Conservation (phyloP, 2,888 invertebrate genomes). For the Drosophila nigritarsus region DNA sequence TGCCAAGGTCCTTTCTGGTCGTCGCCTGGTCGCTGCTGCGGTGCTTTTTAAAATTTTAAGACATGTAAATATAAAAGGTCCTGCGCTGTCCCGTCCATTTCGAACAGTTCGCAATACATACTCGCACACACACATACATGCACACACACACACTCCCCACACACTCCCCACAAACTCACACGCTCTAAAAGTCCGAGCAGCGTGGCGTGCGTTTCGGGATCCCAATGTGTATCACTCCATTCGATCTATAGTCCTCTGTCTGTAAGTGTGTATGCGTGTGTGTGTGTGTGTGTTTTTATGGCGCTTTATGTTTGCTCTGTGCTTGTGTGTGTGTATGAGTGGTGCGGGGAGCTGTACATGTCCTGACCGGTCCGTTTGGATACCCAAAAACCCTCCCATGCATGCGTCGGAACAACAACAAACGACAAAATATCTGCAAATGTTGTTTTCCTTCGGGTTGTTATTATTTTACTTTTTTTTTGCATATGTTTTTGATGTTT, state of each 20-base stretch:
- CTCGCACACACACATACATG: neutral
- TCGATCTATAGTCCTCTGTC: constrained; percentile 59
- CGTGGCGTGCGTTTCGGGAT: constrained; percentile 60
- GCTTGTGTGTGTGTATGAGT: constrained; percentile 23
- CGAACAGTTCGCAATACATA: constrained; percentile 8
- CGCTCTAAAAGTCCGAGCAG: constrained; percentile 58
- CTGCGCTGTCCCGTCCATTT: constrained; percentile 55
- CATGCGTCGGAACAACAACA: constrained; percentile 20
- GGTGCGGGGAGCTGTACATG: constrained; percentile 40
- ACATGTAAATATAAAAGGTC: constrained; percentile 82
- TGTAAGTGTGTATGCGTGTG: constrained; percentile 23
- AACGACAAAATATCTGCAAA: constrained; percentile 73
- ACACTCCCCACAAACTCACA: constrained; percentile 19
- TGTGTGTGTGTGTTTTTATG: constrained; percentile 26
- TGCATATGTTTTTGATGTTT: constrained; percentile 52
- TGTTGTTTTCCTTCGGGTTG: constrained; percentile 82
- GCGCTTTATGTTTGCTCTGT: constrained; percentile 14
- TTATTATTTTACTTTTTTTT: constrained; percentile 70
- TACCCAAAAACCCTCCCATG: constrained; percentile 11
- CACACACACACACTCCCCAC: constrained; percentile 23
- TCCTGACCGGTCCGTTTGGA: constrained; percentile 68
- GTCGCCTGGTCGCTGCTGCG: constrained; percentile 43
- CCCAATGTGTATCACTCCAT: constrained; percentile 71
- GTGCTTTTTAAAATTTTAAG: constrained; percentile 81
- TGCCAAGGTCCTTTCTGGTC: constrained; percentile 71